Evolutionary conservation across 1,140 invertebrate species (phyloP), one percentile per base, ranked within the genome.

Genomic region (Stegodyphus mimosarum): DNA sequence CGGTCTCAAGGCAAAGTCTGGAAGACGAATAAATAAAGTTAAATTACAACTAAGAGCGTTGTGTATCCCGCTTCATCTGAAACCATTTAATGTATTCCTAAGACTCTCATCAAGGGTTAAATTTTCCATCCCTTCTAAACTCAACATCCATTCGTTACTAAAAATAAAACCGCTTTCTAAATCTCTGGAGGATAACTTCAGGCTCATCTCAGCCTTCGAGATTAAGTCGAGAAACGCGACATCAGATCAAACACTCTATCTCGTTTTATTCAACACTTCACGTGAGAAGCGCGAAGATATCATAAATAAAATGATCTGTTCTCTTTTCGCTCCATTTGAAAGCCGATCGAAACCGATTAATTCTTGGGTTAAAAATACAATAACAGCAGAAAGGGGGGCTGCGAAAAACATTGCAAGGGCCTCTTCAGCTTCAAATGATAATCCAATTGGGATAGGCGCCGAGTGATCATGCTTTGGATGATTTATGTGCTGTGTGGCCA

Each of bases 341-440:
- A 71, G 18, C 13, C 78, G 78, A 80, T 80, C 78, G 67, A 71
- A 80, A 80, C 66, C 78, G 78, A 80, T 80, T 80, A 80, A 80
- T 71, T 51, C 78, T 18, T 2, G 63, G 49, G 9, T 13, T 13
- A 76, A 76, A 33, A 9, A 74, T 18, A n/a, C 7, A 5, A 48
- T 9, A 76, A 33, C 33, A 33, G 33, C 15, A 5, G 49, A 71
- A 60, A 80, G 48, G n/a, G 52, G 7, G 18, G n/a, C 51, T 48
- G 17, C 51, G 51, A 9, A 69, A 67, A 18, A 10, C 11, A n/a
- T 71, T 50, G 7, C 18, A 10, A 9, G 17, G 9, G 10, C 10
- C 48, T 49, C 11, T 71, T 80, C 78, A 70, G 17, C 66, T 80
- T 60, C 53, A 50, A 83, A 83, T 83, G 72, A 75, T 83, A 83